Conservation (phyloP, 2,888 invertebrate species). For the Heliconius sara region DNA sequence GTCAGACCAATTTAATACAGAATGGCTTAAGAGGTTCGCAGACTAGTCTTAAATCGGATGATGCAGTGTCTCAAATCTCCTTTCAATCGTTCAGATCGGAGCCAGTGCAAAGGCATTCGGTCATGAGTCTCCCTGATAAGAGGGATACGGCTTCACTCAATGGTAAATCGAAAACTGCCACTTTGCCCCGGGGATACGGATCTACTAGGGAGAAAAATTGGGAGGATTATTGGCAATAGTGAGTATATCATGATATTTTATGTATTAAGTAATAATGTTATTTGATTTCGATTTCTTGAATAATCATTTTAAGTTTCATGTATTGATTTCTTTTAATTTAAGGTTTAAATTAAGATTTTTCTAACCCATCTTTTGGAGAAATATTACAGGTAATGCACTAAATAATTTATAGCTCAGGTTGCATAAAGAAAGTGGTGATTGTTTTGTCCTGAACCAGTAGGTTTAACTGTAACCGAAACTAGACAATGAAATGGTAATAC, state of each 20-base stretch:
- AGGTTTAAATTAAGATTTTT: neutral
- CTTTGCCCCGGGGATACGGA: constrained; percentile 74
- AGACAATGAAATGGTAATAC: neutral
- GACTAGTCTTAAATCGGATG: constrained; percentile 68
- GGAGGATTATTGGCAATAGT: constrained; percentile 82
- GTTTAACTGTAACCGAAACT: constrained; percentile 18
- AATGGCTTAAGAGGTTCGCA: constrained; percentile 68
- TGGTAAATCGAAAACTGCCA: constrained; percentile 69
- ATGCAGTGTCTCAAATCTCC: constrained; percentile 66
- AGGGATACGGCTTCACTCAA: constrained; percentile 63
- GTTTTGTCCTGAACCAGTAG: constrained; percentile 4
- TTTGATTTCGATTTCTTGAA: too few relatives aligned
- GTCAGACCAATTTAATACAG: constrained; percentile 55
- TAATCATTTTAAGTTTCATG: too few relatives aligned
- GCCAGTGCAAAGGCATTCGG: constrained; percentile 66
- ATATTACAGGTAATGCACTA: neutral
- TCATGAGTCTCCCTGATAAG: constrained; percentile 70
- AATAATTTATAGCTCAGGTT: constrained; percentile 21
- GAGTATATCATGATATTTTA: constrained; percentile 54
- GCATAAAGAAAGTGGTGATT: constrained; percentile 12
- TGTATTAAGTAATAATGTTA: too few relatives aligned
- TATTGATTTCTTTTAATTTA: too few relatives aligned
- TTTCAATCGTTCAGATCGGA: constrained; percentile 76
- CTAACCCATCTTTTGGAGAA: neutral
- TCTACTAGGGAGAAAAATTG: constrained; percentile 74